Evolutionary conservation across 2,113 vertebrate species (phyloP).

Genomic region (Aramus guarauna): DNA sequence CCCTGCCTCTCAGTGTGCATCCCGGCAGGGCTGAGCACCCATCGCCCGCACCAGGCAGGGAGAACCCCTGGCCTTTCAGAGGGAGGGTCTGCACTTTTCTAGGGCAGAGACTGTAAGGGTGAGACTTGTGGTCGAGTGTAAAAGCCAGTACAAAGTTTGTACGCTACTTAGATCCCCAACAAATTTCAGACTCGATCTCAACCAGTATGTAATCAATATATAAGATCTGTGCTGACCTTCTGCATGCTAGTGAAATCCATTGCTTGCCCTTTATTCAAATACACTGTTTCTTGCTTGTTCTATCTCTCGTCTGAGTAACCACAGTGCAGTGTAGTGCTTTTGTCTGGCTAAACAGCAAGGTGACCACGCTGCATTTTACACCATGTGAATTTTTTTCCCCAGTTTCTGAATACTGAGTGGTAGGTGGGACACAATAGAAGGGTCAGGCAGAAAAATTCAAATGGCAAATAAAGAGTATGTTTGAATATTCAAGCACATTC

Average conservation of each 20-base stretch:
- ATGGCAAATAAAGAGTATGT: background rate
- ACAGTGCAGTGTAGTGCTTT: background rate
- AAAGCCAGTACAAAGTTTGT: background rate
- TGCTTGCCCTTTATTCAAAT: background rate
- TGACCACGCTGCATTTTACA: background rate
- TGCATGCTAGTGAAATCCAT: background rate
- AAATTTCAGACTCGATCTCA: background rate
- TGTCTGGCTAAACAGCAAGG: background rate
- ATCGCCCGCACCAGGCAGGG: background rate
- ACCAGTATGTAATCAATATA: background rate
- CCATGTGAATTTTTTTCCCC: rapidly evolving
- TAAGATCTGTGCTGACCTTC: background rate
- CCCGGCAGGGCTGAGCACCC: background rate
- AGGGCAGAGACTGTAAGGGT: background rate
- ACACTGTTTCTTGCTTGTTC: background rate
- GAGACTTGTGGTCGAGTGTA: background rate
- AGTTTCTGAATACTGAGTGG: background rate
- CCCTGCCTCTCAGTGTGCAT: background rate
- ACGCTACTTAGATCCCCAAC: background rate
- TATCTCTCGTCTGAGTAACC: background rate
- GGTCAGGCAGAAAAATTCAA: background rate
- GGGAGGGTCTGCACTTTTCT: background rate
- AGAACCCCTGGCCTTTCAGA: background rate
- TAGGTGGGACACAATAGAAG: background rate
- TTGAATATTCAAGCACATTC: background rate